Evolutionary conservation across 1,140 invertebrate species (phyloP).

Genomic region (Mactra quadrangularis): DNA sequence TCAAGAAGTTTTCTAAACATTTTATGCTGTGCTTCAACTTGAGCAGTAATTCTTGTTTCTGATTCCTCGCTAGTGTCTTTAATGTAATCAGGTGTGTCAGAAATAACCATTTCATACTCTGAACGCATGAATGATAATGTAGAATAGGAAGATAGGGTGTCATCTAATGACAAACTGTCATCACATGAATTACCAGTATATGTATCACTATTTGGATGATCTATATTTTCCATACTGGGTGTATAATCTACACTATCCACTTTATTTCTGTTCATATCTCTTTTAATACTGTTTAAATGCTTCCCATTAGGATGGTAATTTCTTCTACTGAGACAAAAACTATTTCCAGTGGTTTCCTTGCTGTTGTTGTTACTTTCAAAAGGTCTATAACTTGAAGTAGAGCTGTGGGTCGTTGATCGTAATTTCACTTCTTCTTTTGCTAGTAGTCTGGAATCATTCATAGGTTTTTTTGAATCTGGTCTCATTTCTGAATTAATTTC

Average conservation of each 20-base stretch:
- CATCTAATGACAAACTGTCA: neutral
- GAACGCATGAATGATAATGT: slow-evolving; percentile 22
- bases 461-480: neutral
- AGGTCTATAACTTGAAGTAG: too few species aligned
- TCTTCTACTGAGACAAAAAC: too few species aligned
- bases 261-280: neutral
- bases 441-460: neutral
- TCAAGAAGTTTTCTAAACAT: slow-evolving; percentile 25
- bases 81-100: slow-evolving; percentile 26
- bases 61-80: slow-evolving; percentile 14
- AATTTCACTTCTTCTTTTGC: neutral
- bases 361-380: too few species aligned
- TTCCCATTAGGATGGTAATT: too few species aligned
- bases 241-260: neutral
- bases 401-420: neutral
- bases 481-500: neutral
- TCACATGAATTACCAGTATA: neutral
- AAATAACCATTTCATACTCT: slow-evolving; percentile 19
- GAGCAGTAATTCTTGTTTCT: slow-evolving; percentile 4
- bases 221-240: neutral
- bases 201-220: neutral
- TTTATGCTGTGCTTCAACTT: slow-evolving; percentile 28
- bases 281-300: too few species aligned
- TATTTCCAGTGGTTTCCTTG: too few species aligned
- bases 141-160: slow-evolving; percentile 1